phyloP scores from a whole-genome alignment of 37 sponge, comb jelly and placozoan genomes.

The Halisarca cf. caerulea region DNA sequence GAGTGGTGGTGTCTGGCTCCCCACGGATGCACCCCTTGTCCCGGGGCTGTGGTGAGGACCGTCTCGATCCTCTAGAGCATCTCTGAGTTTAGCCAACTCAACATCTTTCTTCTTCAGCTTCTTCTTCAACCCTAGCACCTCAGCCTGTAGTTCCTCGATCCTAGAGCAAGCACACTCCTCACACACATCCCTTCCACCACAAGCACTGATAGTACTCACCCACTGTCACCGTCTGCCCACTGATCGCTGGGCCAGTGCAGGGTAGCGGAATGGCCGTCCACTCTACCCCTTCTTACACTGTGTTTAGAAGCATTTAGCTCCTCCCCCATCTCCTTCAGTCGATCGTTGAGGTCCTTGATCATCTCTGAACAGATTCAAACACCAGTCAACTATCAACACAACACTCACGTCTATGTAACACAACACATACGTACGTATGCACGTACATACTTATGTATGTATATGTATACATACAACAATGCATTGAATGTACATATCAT shows the following conservation, averaged over 20 bases:
- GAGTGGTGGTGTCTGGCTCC: slow-evolving; percentile 21
- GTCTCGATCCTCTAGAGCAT: background rate
- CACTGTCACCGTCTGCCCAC: too few relatives aligned
- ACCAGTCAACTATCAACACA: slow-evolving; percentile 34
- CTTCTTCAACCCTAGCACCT: background rate
- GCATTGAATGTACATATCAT: too few relatives aligned
- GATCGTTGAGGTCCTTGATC: slow-evolving; percentile 13
- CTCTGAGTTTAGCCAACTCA: background rate
- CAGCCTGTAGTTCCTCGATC: slow-evolving; percentile 2
- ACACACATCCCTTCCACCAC: background rate
- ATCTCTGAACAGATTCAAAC: background rate
- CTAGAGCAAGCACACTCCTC: background rate
- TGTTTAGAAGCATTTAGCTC: slow-evolving; percentile 34
- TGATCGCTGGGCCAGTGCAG: background rate
- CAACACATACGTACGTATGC: too few relatives aligned
- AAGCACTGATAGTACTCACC: too few relatives aligned
- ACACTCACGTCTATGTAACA: too few relatives aligned
- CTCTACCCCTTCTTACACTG: slow-evolving; percentile 36
- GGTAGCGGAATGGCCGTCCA: background rate
- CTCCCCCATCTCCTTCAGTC: slow-evolving; percentile 28
- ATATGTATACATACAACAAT: too few relatives aligned
- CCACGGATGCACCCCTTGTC: slow-evolving; percentile 13
- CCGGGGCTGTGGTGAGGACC: background rate
- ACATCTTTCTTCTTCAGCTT: too few relatives aligned
- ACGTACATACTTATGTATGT: too few relatives aligned